Conservation (phyloP, 2,113 vertebrate genomes). For the Cebus imitator region DNA sequence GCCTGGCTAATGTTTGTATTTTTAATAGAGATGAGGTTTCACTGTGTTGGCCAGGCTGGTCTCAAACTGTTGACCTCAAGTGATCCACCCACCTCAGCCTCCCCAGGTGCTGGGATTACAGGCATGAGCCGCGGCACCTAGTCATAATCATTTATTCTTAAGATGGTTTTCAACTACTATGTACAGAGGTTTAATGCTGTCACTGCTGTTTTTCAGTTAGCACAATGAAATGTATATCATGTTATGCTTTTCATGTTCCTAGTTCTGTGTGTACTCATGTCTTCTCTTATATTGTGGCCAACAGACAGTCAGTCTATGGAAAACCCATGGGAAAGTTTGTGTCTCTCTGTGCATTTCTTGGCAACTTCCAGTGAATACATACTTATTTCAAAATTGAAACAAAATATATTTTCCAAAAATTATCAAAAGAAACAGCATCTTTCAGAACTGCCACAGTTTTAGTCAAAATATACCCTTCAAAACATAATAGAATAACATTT, state of each 20-base stretch:
- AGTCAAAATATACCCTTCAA: neutral
- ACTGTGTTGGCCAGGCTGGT: no score
- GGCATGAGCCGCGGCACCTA: no score
- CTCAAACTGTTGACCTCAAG: no score
- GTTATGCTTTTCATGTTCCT: neutral
- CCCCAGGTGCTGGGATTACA: no score
- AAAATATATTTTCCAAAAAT: conserved; percentile 33
- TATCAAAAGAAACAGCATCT: conserved; percentile 1
- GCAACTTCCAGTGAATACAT: neutral
- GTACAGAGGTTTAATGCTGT: neutral
- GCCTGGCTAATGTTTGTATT: no score
- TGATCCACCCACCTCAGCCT: no score
- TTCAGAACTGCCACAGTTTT: conserved; percentile 19
- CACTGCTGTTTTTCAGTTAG: neutral
- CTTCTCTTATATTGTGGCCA: neutral
- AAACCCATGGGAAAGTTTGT: neutral
- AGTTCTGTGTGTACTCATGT: neutral
- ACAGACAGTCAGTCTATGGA: neutral
- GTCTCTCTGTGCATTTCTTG: neutral
- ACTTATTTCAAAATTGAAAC: conserved; percentile 23
- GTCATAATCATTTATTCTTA: neutral
- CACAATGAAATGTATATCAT: neutral
- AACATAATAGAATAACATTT: neutral
- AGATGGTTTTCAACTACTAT: neutral
- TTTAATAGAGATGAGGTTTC: no score